These are phyloP conservation scores for Andricus quercusramuli DNA, from an alignment of 2,888 invertebrate species.

Conservation along the genomic window DNA sequence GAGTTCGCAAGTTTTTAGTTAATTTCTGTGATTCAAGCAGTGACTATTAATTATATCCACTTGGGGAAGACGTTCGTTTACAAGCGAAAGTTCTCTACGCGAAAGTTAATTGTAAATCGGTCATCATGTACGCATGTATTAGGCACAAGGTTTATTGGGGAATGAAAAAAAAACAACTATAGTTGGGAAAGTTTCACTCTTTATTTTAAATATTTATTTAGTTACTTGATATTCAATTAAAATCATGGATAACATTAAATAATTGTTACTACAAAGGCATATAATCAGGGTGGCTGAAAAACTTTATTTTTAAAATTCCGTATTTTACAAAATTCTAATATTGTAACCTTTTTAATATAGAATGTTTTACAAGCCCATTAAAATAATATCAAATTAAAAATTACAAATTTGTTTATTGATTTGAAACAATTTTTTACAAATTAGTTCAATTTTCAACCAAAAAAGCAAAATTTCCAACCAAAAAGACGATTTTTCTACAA, in stretches of 20 bases:
- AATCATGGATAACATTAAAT: not conserved
- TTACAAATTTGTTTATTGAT: no score
- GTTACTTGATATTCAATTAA: not conserved
- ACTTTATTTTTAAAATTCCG: no score
- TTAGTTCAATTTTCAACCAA: no score
- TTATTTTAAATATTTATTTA: no score
- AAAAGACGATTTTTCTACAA: no score
- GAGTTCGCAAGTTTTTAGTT: slow-evolving; percentile 5
- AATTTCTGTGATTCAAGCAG: slow-evolving; percentile 11
- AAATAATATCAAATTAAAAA: no score
- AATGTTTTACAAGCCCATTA: no score
- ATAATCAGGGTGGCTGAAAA: no score
- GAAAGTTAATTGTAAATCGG: slow-evolving; percentile 34
- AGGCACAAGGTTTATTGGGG: slow-evolving; percentile 2
- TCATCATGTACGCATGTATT: slow-evolving; percentile 17
- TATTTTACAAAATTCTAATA: no score
- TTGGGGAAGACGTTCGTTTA: slow-evolving; percentile 5
- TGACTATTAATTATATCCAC: slow-evolving; percentile 21
- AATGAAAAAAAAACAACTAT: not conserved
- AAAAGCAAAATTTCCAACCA: no score
- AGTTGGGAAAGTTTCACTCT: not conserved
- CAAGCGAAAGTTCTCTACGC: slow-evolving; percentile 17
- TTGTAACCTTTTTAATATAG: no score
- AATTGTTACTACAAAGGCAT: not conserved
- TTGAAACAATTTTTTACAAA: no score